Conservation (phyloP, 2,888 invertebrate species). For the Leucophenga montana region DNA sequence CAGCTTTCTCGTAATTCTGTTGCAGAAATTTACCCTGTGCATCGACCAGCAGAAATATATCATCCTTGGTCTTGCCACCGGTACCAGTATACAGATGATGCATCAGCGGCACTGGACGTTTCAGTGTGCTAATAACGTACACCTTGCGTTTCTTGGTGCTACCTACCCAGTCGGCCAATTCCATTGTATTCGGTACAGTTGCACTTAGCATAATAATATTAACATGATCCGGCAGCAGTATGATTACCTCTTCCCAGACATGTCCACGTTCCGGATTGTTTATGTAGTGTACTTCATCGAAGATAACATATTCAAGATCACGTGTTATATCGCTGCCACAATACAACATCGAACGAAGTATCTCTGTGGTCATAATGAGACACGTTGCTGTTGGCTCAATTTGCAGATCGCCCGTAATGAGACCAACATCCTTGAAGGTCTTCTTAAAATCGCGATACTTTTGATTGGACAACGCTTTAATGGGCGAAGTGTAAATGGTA, state of each 20-base stretch:
- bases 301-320: conserved; percentile 98
- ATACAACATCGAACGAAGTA: conserved; percentile 96
- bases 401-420: conserved; percentile 96
- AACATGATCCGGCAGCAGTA: conserved; percentile 94
- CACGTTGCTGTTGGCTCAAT: conserved; percentile 95
- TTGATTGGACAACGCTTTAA: conserved; percentile 98
- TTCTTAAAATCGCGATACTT: conserved; percentile 98
- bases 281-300: conserved; percentile 99
- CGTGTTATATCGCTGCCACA: conserved; percentile 94
- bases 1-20: conserved; percentile 78
- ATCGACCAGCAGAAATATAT: conserved; percentile 86
- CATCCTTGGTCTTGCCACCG: conserved; percentile 80
- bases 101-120: conserved; percentile 95
- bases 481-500: conserved; percentile 97
- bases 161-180: conserved; percentile 96
- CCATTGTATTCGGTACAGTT: conserved; percentile 96
- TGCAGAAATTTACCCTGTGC: conserved; percentile 80
- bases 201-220: conserved; percentile 98
- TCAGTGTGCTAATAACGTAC: conserved; percentile 93
- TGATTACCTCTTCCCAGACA: conserved; percentile 99
- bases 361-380: conserved; percentile 99
- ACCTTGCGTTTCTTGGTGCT: conserved; percentile 89
- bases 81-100: conserved; percentile 91
- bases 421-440: conserved; percentile 92
- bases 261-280: conserved; percentile 98